Evolutionary conservation across 2,797 vertebrate species (phyloP).

Genomic region (Arnoldichthys spilopterus): DNA sequence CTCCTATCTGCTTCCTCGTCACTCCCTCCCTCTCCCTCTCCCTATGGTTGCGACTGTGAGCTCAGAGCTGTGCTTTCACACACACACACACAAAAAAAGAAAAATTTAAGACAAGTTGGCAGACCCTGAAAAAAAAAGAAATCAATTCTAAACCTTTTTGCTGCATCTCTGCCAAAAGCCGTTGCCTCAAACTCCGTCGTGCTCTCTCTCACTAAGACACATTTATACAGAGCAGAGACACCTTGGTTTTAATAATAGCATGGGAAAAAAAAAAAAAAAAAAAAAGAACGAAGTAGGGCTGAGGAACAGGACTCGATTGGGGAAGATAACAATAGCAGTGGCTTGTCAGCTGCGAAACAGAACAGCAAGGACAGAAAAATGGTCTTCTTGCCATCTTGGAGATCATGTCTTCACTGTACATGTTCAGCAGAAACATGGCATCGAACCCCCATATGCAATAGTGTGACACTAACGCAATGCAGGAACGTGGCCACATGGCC

Average conservation of each 20-base stretch:
- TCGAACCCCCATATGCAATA: not conserved
- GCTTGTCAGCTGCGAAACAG: not conserved
- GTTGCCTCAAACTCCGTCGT: not conserved
- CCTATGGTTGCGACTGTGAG: slow-evolving; percentile 59
- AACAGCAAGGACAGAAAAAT: not conserved
- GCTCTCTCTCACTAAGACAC: too few relatives aligned
- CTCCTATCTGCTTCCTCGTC: slow-evolving; percentile 62
- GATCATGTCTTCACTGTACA: not conserved
- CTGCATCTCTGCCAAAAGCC: slow-evolving; percentile 1
- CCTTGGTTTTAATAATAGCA: not conserved
- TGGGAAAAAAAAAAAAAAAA: not conserved
- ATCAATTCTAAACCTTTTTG: slow-evolving; percentile 9
- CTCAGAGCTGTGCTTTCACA: slow-evolving; percentile 58
- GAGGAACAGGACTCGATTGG: not conserved
- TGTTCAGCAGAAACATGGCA: not conserved
- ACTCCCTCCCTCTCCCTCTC: slow-evolving; percentile 53
- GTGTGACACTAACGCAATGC: not conserved
- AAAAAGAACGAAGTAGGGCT: not conserved
- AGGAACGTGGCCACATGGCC: not conserved
- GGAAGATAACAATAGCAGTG: not conserved
- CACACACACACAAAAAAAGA: slow-evolving; percentile 21
- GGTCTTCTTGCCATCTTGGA: not conserved
- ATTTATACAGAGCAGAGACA: not conserved
- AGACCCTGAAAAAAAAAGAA: slow-evolving; percentile 22
- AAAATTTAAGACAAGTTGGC: slow-evolving; percentile 26